These are phyloP conservation scores for Gavia stellata DNA, from an alignment of 2,113 vertebrate species.

Conservation along the genomic window DNA sequence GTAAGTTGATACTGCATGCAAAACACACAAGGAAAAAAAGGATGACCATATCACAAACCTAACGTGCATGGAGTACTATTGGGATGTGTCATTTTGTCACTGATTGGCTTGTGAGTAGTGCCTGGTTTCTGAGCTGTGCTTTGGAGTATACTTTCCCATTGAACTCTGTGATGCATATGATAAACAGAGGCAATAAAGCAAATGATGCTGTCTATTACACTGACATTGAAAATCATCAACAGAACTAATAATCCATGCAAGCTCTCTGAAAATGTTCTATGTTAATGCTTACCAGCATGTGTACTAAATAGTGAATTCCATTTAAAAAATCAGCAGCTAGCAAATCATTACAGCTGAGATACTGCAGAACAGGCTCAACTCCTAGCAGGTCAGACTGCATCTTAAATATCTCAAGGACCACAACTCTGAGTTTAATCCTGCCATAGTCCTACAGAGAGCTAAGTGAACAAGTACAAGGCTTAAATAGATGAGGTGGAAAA, in stretches of 20 bases:
- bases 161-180: not conserved
- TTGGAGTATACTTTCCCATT: not conserved
- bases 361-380: not conserved
- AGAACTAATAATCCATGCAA: not conserved
- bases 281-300: not conserved
- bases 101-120: not conserved
- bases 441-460: not conserved
- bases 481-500: not conserved
- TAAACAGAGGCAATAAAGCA: not conserved
- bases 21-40: not conserved
- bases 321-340: not conserved
- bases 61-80: not conserved
- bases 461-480: not conserved
- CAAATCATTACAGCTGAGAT: not conserved
- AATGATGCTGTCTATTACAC: not conserved
- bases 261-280: not conserved
- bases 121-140: not conserved
- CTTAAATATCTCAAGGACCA: not conserved
- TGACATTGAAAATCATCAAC: not conserved
- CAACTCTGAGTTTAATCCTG: not conserved
- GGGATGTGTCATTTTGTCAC: not conserved
- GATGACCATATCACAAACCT: not conserved
- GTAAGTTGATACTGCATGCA: not conserved
- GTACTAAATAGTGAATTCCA: not conserved
- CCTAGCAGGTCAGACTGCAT: not conserved